Base-by-base conservation (phyloP, 2,888 invertebrate genomes). In the Leptarthrus brevirostris region DNA sequence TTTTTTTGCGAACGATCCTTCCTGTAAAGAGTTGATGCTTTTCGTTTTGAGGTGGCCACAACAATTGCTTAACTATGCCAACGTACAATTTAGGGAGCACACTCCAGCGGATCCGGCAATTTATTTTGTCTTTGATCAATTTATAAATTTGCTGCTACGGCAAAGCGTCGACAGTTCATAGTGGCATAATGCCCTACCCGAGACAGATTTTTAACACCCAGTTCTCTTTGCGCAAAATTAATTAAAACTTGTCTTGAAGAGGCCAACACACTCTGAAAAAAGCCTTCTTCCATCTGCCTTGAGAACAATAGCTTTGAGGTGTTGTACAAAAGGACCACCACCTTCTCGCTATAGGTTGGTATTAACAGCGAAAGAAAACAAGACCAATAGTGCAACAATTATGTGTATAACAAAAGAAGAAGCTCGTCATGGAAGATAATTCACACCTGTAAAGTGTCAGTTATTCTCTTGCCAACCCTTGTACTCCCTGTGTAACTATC, bases 41-140 rank as follows among this genome's bases (percentile, higher is more conserved):
- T 26, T 24, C 16, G 24, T 20, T 16, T 22, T 5, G 61, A 1
- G 36, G 5, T 24, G 69, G 30, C 14, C 69, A 22, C 52, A n/a
- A n/a, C n/a, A 30, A 52, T 52, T 69, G 26, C 34, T 64, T 64
- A 22, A 24, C 24, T 44, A n/a, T n/a, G n/a, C 22, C 44, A 64
- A 24, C 64, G 24, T 24, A 14, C 69, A 69, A 52, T 52, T 52
- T 24, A n/a, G 16, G 34, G 20, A 52, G 54, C 54, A 54, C 54
- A 54, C 54, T 54, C 26, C 69, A 52, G 18, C 69, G 69, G 69
- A 69, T 69, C 69, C 69, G 69, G 69, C 69, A 69, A 69, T 69
- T 69, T 64, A 64, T 4, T 6, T 22, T 12, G 12, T 5, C 52
- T 69, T 69, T 69, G 69, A 69, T 69, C 52, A 69, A 69, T 69